Evolutionary conservation across 2,797 vertebrate genomes (phyloP), one percentile per base, ranked within the genome.

Genomic region (Brotula barbata): DNA sequence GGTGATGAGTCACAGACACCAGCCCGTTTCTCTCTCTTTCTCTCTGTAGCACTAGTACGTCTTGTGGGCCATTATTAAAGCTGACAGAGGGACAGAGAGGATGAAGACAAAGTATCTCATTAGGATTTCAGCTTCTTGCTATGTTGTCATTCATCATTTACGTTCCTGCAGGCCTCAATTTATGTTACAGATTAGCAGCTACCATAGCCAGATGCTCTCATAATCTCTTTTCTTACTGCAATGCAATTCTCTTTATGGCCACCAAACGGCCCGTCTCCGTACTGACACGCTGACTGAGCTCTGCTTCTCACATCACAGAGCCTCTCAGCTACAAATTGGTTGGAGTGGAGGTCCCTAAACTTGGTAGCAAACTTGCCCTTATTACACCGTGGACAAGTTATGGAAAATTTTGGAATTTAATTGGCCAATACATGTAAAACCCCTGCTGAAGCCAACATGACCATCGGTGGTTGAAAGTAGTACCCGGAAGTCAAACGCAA

Each of bases 81-180:
- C 33, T 13, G 17, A 17, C 53, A 73, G 37, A 37, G 47, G 46
- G 16, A 19, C 33, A 57, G 23, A 25, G 36, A 44, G 20, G 40
- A 8, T 36, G 41, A 28, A 44, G 53, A n/a, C n/a, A n/a, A n/a
- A 39, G 40, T 19, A 66, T n/a, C 48, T 39, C 55, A 68, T 56
- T 60, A 69, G 42, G 59, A 59, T 34, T 54, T 53, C 0, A 6
- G 25, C 57, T 15, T 44, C 36, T 43, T 28, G 55, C 21, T 59
- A 51, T 48, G 40, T 62, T 17, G 22, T 70, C 57, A 40, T 74
- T 19, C 48, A 60, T 57, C 53, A 60, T 41, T 43, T 21, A 53
- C 51, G 37, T 41, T 37, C 48, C 21, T 55, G 10, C 16, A 60
- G 36, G 40, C 17, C 51, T 37, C 22, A 21, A n/a, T 61, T 56